phyloP scores from a whole-genome alignment of 2,888 invertebrate genomes.

The Tanypteryx hageni region DNA sequence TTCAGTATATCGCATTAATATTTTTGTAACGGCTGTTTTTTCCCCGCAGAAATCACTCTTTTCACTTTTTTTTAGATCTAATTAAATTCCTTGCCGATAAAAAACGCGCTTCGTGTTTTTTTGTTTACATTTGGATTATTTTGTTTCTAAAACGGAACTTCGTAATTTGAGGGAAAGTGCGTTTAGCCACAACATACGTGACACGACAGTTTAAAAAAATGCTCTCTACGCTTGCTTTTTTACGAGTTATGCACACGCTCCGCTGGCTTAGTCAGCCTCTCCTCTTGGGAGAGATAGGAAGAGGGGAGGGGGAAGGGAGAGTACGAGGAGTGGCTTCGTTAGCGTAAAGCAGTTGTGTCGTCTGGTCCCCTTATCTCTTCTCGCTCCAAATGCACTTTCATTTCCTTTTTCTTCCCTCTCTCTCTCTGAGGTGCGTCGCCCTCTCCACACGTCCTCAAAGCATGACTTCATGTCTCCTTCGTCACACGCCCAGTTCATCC shows the following conservation, averaged over 20 bases:
- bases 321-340: constrained; percentile 38
- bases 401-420: background rate
- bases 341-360: constrained; percentile 53
- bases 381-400: constrained; percentile 36
- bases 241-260: background rate
- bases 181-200: constrained; percentile 58
- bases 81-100: no score
- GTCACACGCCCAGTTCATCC: background rate
- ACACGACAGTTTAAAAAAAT: constrained; percentile 22
- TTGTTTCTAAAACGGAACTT: background rate
- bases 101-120: background rate
- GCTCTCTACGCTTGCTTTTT: background rate
- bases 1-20: no score
- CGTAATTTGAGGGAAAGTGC: background rate
- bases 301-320: background rate
- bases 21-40: no score
- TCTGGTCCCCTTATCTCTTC: constrained; percentile 51
- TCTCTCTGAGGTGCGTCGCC: constrained; percentile 17
- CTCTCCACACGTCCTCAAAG: background rate
- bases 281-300: background rate
- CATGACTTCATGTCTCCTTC: background rate
- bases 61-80: no score
- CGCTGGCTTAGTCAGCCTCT: background rate
- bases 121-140: background rate
- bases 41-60: no score